Evolutionary conservation across 2,113 vertebrate species (phyloP), one percentile per base, ranked within the genome.

Genomic region (Todiramphus saurophagus): DNA sequence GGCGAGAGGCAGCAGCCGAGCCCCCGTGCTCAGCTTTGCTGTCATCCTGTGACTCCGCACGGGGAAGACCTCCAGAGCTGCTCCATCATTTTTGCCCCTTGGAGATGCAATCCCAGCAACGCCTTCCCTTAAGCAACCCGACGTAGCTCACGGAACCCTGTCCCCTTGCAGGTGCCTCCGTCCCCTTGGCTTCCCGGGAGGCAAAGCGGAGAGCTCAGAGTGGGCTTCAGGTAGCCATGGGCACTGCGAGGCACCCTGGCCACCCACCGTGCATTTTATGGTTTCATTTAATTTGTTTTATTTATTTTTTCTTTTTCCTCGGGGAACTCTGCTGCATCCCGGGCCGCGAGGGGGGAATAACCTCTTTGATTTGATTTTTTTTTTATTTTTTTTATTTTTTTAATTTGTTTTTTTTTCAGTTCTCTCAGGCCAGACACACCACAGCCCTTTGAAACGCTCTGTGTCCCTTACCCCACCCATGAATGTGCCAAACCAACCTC

Each of bases 401-500:
- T 94, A 97, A 37, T 37, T 97, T 62, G 50, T 86, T 83, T 97
- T 95, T 98, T 96, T 98, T 98, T 96, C 98, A 99, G 99, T 99
- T 98, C 98, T 99, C 97, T 98, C 98, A 95, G 98, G 99, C 98
- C 98, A 98, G 98, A 98, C 98, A 97, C 99, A 99, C 97, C 99
- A 99, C 98, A 99, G 99, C 97, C 99, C 99, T 97, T 98, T 99
- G 98, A 99, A 99, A 99, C 99, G 99, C 97, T 99, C 99, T 64
- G 99, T 99, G 96, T 99, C 99, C 98, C 99, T 99, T 96, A 99
- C 99, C 80, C 99, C 99, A 96, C 99, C 99, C 97, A 99, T 99
- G 98, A 99, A 99, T 94, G 99, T 99, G 97, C 98, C 99, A 97
- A 99, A 98, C 98, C 99, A 99, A 95, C 98, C 99, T 91, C 98